These are phyloP conservation scores for Apotomis turbidana DNA, from an alignment of 2,888 invertebrate genomes.

Conservation along the genomic window DNA sequence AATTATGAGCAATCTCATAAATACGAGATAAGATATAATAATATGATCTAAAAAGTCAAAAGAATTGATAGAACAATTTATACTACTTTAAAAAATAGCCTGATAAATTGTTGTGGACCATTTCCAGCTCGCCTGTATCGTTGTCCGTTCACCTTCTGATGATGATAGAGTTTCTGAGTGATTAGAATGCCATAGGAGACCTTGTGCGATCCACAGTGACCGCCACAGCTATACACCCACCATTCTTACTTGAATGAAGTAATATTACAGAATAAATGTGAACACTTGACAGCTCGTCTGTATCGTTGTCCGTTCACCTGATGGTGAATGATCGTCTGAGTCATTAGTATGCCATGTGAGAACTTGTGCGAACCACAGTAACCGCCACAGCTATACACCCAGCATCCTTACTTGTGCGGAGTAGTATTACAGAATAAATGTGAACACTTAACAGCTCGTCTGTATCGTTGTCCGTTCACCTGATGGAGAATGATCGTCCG, in stretches of 20 bases:
- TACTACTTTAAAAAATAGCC: no score
- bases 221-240: not conserved
- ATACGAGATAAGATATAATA: no score
- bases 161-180: slow-evolving; percentile 3
- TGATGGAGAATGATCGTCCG: slow-evolving; percentile 10
- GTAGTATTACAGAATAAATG: no score
- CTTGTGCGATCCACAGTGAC: slow-evolving; percentile 13
- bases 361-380: slow-evolving; percentile 16
- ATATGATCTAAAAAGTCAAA: no score
- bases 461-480: slow-evolving; percentile 32
- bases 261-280: no score
- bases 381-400: not conserved
- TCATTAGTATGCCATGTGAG: slow-evolving; percentile 35
- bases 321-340: slow-evolving; percentile 7
- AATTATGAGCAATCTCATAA: no score
- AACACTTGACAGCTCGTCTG: not conserved
- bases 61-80: no score
- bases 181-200: slow-evolving; percentile 36
- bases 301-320: slow-evolving; percentile 32
- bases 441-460: not conserved
- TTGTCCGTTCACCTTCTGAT: slow-evolving; percentile 30
- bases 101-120: no score
- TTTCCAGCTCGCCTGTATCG: slow-evolving; percentile 11
- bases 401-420: not conserved
- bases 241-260: not conserved